phyloP scores from a whole-genome alignment of 2,888 invertebrate species.

The Agrilus biguttatus region DNA sequence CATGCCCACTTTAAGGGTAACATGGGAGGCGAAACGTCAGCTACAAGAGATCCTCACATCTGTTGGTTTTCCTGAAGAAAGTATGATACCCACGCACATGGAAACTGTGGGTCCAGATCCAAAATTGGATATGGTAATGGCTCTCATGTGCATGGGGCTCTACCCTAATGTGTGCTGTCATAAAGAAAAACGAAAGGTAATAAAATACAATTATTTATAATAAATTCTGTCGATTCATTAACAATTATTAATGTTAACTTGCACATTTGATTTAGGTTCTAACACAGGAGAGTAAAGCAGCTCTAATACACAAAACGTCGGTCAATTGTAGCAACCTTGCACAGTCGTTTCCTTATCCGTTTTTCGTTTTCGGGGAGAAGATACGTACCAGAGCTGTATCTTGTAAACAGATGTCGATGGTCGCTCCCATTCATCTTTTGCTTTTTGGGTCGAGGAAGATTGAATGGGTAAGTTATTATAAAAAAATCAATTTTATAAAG shows the following conservation, averaged over 20 bases:
- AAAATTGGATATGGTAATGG: constrained; percentile 67
- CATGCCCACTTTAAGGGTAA: constrained; percentile 77
- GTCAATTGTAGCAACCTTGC: constrained; percentile 82
- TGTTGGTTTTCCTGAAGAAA: constrained; percentile 83
- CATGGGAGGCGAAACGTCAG: constrained; percentile 75
- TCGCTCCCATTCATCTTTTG: constrained; percentile 82
- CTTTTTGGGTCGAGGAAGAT: constrained; percentile 85
- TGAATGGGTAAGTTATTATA: constrained; percentile 41
- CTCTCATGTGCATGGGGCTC: constrained; percentile 77
- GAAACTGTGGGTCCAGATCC: constrained; percentile 66
- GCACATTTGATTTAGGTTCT: constrained; percentile 43
- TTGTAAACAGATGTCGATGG: constrained; percentile 91
- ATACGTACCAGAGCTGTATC: constrained; percentile 89
- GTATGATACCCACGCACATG: constrained; percentile 58
- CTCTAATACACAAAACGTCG: constrained; percentile 91
- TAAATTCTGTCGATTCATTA: too few relatives aligned
- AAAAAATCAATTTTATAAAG: neutral
- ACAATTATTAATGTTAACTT: neutral
- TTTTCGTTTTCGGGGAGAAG: constrained; percentile 98
- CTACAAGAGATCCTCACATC: constrained; percentile 43
- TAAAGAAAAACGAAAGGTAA: constrained; percentile 83
- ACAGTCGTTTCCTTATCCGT: constrained; percentile 78
- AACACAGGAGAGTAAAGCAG: constrained; percentile 89
- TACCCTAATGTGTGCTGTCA: constrained; percentile 96
- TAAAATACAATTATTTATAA: neutral